Base-by-base conservation (phyloP, 2,888 invertebrate genomes). In the Latrodectus elegans region DNA sequence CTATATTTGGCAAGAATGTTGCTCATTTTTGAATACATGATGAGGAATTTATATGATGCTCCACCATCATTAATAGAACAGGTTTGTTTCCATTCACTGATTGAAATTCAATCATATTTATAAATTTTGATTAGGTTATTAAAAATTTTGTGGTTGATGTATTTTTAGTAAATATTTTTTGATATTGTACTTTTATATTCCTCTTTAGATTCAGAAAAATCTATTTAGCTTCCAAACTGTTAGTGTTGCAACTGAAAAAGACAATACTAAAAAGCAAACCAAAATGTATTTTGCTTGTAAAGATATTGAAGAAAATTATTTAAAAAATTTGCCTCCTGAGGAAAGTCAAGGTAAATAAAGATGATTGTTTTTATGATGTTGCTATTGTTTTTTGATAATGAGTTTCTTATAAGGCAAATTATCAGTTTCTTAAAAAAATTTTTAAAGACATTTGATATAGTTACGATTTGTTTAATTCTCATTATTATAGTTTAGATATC, bases 11-110 rank as follows among this genome's bases (percentile, higher is more conserved):
- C 97, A 0, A 94, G 98, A 78, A 93, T 99, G 78, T 93, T 98
- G 90, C 94, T 98, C 53, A 93, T 99, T 22, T 94, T 99, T 89
- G 99, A 99, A 92, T 99, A 99, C 91, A 94, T 99, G 89, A 96
- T 99, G 95, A 96, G 97, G 91, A 97, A 98, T 93, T 94, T 99
- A 65, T 99, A 99, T 91, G 98, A 98, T 91, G 97, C 98, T 0
- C 97, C 97, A 0, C 95, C 96, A 26, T 95, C 95, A 22, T 93
- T 98, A 79, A 93, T 97, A 67, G 96, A 97, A 92, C 97, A 97
- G 94, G 96, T 97, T 26, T 70, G 72, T 82, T 72, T 72, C 38
- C 4, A 12, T 51, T 71, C n/a, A 10, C 49, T 38, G 0, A 12
- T 4, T 71, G 26, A 60, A 0, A 8, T 15, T 60, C 8, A 60